Conservation (phyloP, 2,113 vertebrate genomes). For the Vicugna pacos region DNA sequence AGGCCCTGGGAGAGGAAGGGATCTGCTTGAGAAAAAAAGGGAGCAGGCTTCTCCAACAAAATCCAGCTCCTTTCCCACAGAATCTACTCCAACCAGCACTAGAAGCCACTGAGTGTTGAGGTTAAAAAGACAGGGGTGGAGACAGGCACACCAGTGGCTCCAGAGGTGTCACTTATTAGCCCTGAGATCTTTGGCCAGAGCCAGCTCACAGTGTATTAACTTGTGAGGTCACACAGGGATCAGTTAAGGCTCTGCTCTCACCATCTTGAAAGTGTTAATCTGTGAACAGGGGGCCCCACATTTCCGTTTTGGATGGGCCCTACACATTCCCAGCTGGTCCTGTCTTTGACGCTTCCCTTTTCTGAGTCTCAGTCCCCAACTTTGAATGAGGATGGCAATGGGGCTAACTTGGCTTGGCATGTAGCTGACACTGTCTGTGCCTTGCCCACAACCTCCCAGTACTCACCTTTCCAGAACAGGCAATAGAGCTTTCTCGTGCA, state of each 20-base stretch:
- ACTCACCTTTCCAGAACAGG: background rate
- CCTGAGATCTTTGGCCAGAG: background rate
- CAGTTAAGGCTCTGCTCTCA: background rate
- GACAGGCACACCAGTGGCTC: rapidly evolving
- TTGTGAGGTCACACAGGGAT: background rate
- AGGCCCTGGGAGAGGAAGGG: background rate
- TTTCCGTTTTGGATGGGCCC: background rate
- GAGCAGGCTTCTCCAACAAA: background rate
- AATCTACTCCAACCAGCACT: background rate
- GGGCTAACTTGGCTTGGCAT: background rate
- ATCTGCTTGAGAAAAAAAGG: background rate
- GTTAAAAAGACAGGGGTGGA: background rate
- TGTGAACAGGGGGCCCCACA: background rate
- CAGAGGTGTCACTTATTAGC: rapidly evolving
- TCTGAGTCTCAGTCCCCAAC: rapidly evolving
- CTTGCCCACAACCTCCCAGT: background rate
- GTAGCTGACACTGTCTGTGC: background rate
- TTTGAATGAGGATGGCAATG: background rate
- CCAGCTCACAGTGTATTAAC: rapidly evolving
- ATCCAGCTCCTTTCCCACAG: background rate
- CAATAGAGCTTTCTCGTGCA: background rate
- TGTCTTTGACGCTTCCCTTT: background rate
- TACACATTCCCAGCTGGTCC: background rate
- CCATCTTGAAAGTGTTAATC: background rate
- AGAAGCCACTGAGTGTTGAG: background rate